These are phyloP conservation scores for Periparus ater DNA, from an alignment of 2,797 vertebrate genomes.

Conservation along the genomic window DNA sequence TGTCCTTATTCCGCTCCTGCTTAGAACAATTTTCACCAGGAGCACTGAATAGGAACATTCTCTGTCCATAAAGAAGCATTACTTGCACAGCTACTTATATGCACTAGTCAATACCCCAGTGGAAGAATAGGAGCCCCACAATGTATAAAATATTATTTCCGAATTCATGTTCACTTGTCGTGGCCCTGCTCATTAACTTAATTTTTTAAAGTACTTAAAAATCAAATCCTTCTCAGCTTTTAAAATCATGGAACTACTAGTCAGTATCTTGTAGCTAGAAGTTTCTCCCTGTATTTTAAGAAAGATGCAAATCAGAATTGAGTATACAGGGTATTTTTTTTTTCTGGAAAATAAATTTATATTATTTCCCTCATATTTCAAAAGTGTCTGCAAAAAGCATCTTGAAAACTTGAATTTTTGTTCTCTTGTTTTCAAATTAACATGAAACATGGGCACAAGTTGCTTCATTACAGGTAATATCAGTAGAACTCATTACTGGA, in stretches of 20 bases:
- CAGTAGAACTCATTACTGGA: background rate
- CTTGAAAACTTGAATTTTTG: background rate
- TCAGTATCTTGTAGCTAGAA: background rate
- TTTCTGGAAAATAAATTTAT: background rate
- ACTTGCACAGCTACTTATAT: background rate
- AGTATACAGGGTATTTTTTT: background rate
- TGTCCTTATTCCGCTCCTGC: background rate
- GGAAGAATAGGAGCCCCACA: background rate
- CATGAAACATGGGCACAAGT: background rate
- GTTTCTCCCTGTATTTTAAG: background rate
- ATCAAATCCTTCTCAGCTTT: slow-evolving; percentile 31
- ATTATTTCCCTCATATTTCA: background rate
- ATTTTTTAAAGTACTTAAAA: slow-evolving; percentile 36
- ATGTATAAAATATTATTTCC: background rate
- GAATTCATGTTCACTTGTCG: background rate
- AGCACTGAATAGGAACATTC: background rate
- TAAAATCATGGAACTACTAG: slow-evolving; percentile 16
- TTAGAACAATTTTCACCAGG: background rate
- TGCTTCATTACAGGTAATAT: background rate
- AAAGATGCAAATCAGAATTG: background rate
- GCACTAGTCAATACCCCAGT: background rate
- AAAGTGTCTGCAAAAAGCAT: background rate
- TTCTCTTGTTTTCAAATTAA: background rate
- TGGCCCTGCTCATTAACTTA: slow-evolving; percentile 16
- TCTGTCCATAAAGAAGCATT: background rate